These are phyloP conservation scores for human DNA, from an alignment of 2,113 vertebrate genomes.

Conservation along the genomic window GRCh38 chr1:208833501-208834000, in stretches of 20 bases:
- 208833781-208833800: background rate
- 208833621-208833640: background rate
- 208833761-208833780: background rate
- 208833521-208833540: background rate
- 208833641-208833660: background rate
- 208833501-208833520: background rate
- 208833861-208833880: background rate
- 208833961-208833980: background rate
- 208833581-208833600: background rate
- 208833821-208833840: background rate
- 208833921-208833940: background rate
- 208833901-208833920: background rate
- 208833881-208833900: background rate
- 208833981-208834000: background rate
- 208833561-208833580: background rate
- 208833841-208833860: background rate
- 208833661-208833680: background rate
- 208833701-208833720: fast-evolving
- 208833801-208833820: background rate
- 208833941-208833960: background rate
- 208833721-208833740: background rate
- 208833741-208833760: background rate
- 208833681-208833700: background rate
- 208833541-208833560: background rate
- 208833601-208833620: background rate